Evolutionary conservation across 1,140 invertebrate species (phyloP), one percentile per base, ranked within the genome.

Genomic region (Caenorhabditis inopinata): DNA sequence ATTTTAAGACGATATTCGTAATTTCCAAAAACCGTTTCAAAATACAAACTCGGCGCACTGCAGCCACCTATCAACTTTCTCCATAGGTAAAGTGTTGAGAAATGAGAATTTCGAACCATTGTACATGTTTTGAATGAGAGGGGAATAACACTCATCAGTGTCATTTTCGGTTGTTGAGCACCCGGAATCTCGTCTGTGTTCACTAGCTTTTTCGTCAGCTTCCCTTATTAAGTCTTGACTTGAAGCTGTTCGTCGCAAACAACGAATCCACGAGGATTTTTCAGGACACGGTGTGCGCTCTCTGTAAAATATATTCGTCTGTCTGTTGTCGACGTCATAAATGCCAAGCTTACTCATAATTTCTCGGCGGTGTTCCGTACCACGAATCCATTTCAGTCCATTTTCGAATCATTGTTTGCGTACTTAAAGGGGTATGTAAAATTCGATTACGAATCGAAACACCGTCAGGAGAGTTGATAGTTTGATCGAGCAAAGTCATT

Each of bases 371-470:
- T 42, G 58, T 68, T 2, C 58, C 58, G 12, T 68, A 68, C 58
- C 58, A 68, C n/a, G 32, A 68, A 68, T 68, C 58, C 58, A 68
- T 68, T 16, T 68, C 58, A 6, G 58, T 68, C 58, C 58, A 68
- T 68, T 68, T 68, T 21, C 58, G 29, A 38, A 68, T 68, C 58
- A 68, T 68, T 1, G 58, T 68, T 25, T 68, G 58, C 4, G 58
- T 68, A 25, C 58, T 68, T 2, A 68, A 16, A 2, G 58, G 38
- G n/a, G 58, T 42, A 12, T 38, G 32, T 11, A 68, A 32, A 9
- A 68, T 68, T 1, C 58, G 58, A 21, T 68, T 38, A 11, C n/a
- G 11, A 11, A 68, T 68, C n/a, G 58, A 68, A 18, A 11, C 16
- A 42, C 58, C 23, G 21, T 68, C 58, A 6, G 58, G 58, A 0